These are phyloP conservation scores for Philereme transversata DNA, from an alignment of 2,888 invertebrate species.

Conservation along the genomic window DNA sequence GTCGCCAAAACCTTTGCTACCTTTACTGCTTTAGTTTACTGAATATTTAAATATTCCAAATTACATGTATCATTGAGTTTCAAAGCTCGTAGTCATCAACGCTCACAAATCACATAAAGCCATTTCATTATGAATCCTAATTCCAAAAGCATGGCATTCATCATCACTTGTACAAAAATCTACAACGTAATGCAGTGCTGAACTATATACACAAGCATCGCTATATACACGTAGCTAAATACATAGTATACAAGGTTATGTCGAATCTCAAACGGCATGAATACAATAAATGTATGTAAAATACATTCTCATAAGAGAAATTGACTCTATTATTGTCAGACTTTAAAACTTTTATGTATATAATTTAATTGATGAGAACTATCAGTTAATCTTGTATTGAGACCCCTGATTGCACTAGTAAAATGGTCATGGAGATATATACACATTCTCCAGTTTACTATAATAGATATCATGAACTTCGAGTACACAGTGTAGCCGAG, in stretches of 20 bases:
- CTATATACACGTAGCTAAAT: conserved; percentile 23
- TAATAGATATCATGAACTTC: too few relatives aligned
- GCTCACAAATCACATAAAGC: conserved; percentile 9
- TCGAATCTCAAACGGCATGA: not conserved
- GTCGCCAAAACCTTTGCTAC: too few relatives aligned
- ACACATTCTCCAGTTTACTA: too few relatives aligned
- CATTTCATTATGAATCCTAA: conserved; percentile 12
- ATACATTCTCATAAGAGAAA: conserved; percentile 11
- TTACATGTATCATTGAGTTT: not conserved
- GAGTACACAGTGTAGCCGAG: too few relatives aligned
- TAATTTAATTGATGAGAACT: too few relatives aligned
- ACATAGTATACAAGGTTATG: conserved; percentile 5
- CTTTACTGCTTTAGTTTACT: too few relatives aligned
- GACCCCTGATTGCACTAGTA: too few relatives aligned
- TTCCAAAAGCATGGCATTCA: conserved; percentile 12
- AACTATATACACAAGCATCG: conserved; percentile 35
- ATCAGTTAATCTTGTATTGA: too few relatives aligned
- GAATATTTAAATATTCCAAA: too few relatives aligned
- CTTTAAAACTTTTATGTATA: not conserved
- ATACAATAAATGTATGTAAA: conserved; percentile 5
- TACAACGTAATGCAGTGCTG: conserved; percentile 30
- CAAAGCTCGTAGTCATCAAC: not conserved
- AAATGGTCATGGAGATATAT: too few relatives aligned
- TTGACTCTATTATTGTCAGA: conserved; percentile 14
- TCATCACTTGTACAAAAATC: conserved; percentile 21